Evolutionary conservation across 2,113 vertebrate genomes (phyloP), one percentile per base, ranked within the genome.

Genomic region (Progne subis): DNA sequence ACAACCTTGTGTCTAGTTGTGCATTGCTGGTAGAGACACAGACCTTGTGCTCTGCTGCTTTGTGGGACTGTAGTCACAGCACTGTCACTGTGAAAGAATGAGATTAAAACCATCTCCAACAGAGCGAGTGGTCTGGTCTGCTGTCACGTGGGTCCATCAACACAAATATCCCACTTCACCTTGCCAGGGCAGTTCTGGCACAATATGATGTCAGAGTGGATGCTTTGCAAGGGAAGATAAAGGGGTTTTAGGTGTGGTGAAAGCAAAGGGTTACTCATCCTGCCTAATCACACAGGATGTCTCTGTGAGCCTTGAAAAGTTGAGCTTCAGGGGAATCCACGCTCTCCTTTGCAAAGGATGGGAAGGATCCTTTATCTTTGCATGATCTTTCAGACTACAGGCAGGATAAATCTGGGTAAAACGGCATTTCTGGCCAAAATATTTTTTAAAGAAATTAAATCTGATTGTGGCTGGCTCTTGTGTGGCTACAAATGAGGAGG

Each of bases 51-150:
- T 81, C 56, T 82, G 56, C 61, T 93, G 49, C 53, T 61, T 43
- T 34, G 9, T 68, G 41, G n/a, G 20, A 70, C 41, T 69, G 43
- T 71, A 92, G 81, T 83, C 23, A 26, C 56, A 41, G 39, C 34
- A 57, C 18, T 85, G 90, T 86, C 9, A 44, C 92, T 85, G 79
- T 23, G 49, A 92, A 68, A 94, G 74, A 88, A 96, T 18, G 64
- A 96, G 60, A 92, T 82, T 61, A 81, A 72, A 94, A 91, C 49
- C 77, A 77, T 64, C 72, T 79, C 41, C 46, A 69, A 57, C 14
- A 23, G 25, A 91, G 3, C 0, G 15, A 16, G 15, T 72, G 64
- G 31, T 68, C n/a, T 57, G 15, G 17, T 76, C 49, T 88, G 37
- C 57, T 78, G 37, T 82, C 41, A 65, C 0, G 1, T 24, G 8